Evolutionary conservation across 2,113 vertebrate species (phyloP), one percentile per base, ranked within the genome.

Genomic region (Orthonyx spaldingii): DNA sequence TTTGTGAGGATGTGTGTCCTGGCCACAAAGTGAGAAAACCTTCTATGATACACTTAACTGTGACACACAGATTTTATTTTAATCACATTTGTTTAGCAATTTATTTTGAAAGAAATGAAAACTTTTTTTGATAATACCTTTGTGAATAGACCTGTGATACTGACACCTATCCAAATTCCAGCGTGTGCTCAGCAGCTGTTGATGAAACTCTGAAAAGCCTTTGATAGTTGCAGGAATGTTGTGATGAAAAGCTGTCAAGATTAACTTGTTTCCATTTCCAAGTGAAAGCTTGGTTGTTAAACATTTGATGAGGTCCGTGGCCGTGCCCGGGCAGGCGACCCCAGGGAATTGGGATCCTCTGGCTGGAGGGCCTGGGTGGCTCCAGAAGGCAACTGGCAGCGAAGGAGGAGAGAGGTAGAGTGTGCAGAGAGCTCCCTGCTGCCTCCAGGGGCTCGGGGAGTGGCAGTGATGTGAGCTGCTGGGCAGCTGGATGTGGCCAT

Each of bases 241-340:
- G 1, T 35, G 53, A 3, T 96, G 13, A 86, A n/a, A n/a, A 92
- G 35, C 72, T 96, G 68, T 61, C 66, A 60, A 95, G 83, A 84
- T 96, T 80, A 94, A 94, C 75, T 90, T 89, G 75, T 97, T 90
- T 96, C 95, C 95, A 4, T 97, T 94, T 88, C 64, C 95, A 81
- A 95, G 92, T 93, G 50, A 88, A 86, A 93, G 24, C 89, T 94
- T 94, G 91, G 93, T 77, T 88, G 41, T 68, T 89, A 92, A 94
- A 84, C 68, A 66, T 78, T 55, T 59, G 87, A 86, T 96, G 90
- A 96, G 95, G 20, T 95, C 44, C 76, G 17, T 88, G 95, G 93
- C 68, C 59, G 21, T 60, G 90, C 65, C 78, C 47, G 94, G 95
- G 78, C 90, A 30, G 71, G 74, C 56, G 28, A 59, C 95, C 91